Evolutionary conservation across 92 coral and sea anemone genomes (phyloP).

Genomic region (Nematostella vectensis): DNA sequence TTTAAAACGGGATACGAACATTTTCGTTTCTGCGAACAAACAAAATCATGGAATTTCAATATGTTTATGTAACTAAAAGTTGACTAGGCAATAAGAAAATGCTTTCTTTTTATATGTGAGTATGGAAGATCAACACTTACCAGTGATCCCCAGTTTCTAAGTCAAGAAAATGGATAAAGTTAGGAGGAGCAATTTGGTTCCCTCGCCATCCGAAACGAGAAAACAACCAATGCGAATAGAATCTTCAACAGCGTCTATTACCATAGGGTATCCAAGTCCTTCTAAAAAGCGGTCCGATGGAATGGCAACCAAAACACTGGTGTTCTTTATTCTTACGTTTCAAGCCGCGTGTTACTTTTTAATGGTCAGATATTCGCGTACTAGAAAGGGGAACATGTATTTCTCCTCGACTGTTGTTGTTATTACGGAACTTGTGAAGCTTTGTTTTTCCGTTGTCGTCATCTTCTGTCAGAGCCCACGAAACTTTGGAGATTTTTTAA

Average conservation of each 20-base stretch:
- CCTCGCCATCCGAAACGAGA: too few species aligned
- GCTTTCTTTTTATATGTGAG: too few species aligned
- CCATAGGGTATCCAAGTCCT: not conserved
- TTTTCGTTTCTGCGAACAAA: too few species aligned
- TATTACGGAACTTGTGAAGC: constrained; percentile 45
- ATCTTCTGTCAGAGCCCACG: constrained; percentile 31
- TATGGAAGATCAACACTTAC: too few species aligned
- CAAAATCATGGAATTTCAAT: too few species aligned
- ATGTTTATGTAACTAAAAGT: too few species aligned
- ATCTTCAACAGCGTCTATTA: not conserved
- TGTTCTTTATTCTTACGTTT: constrained; percentile 44
- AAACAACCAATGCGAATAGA: too few species aligned
- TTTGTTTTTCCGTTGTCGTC: constrained; percentile 35
- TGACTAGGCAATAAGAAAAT: too few species aligned
- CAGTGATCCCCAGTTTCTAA: too few species aligned
- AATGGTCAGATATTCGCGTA: constrained; percentile 59
- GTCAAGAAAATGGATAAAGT: too few species aligned
- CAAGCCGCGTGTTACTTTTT: constrained; percentile 69
- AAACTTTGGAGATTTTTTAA: constrained; percentile 32
- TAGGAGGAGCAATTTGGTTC: too few species aligned
- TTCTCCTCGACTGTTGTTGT: constrained; percentile 68
- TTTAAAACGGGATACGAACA: too few species aligned
- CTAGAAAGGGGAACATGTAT: constrained; percentile 52
- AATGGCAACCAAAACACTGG: not conserved
- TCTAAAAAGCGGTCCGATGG: not conserved